These are phyloP conservation scores for Ophiodon elongatus DNA, from an alignment of 2,113 vertebrate genomes.

Conservation along the genomic window DNA sequence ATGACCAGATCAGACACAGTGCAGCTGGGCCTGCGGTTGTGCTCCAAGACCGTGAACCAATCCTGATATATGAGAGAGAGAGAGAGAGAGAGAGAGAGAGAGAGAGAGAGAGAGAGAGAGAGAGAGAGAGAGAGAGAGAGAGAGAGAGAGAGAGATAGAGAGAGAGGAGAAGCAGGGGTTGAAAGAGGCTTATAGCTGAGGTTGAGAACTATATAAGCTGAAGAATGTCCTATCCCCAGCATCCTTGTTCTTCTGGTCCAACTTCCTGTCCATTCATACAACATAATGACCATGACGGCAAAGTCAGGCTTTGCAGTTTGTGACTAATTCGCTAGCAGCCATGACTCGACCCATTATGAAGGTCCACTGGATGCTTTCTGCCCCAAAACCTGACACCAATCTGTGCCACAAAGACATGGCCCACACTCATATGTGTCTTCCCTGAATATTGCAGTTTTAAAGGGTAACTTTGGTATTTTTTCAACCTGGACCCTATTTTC, in stretches of 20 bases:
- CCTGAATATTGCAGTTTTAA: too few species aligned
- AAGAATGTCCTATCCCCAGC: constrained; percentile 13
- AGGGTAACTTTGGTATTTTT: too few species aligned
- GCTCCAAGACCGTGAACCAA: constrained; percentile 93
- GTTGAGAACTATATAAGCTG: constrained; percentile 25
- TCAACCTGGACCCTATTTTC: too few species aligned
- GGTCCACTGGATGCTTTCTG: neutral
- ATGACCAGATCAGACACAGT: constrained; percentile 92
- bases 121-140: neutral
- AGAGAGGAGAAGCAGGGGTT: constrained; percentile 20
- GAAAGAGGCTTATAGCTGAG: constrained; percentile 45
- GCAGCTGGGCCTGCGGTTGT: constrained; percentile 88
- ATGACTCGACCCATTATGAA: neutral
- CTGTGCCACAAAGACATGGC: neutral
- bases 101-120: constrained; percentile 6
- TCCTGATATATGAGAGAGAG: constrained; percentile 78
- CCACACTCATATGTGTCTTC: too few species aligned
- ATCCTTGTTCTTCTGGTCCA: constrained; percentile 1
- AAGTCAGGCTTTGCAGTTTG: neutral
- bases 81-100: neutral
- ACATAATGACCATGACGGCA: neutral
- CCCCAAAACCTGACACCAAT: neutral
- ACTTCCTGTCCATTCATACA: neutral
- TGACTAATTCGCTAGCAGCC: constrained; percentile 18
- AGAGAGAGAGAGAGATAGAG: neutral